Evolutionary conservation across 2,113 vertebrate species (phyloP).

Genomic region (Cariama cristata): DNA sequence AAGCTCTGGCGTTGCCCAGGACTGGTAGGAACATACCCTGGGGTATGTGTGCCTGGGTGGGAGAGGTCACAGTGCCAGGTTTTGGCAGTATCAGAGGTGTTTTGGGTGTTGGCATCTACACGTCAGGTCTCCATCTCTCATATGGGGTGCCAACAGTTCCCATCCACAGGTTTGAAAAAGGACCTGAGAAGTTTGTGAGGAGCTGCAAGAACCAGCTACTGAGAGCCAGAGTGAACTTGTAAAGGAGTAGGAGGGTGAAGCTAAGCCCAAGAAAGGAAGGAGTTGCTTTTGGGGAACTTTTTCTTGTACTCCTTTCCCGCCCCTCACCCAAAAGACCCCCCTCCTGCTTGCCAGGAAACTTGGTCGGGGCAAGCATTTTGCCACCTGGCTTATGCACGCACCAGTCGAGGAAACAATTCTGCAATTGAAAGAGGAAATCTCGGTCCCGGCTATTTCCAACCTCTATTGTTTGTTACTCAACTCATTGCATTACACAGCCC

Average conservation of each 20-base stretch:
- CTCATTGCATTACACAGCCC: slow-evolving; percentile 34
- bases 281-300: background rate
- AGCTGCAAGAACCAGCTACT: background rate
- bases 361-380: background rate
- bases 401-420: slow-evolving; percentile 67
- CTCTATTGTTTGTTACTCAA: slow-evolving; percentile 66
- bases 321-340: background rate
- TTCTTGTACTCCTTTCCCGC: background rate
- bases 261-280: background rate
- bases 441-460: slow-evolving; percentile 50
- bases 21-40: background rate
- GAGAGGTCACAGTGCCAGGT: background rate
- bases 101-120: background rate
- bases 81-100: background rate
- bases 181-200: background rate
- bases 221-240: background rate
- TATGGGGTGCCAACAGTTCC: background rate
- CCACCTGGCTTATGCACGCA: slow-evolving; percentile 57
- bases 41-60: background rate
- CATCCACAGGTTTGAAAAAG: background rate
- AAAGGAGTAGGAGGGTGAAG: background rate
- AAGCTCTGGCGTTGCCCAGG: background rate
- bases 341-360: slow-evolving; percentile 20
- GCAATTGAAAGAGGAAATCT: slow-evolving; percentile 69
- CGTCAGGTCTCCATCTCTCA: background rate